Evolutionary conservation across 1,140 invertebrate species (phyloP).

Genomic region (Scaptodrosophila lebanonensis): DNA sequence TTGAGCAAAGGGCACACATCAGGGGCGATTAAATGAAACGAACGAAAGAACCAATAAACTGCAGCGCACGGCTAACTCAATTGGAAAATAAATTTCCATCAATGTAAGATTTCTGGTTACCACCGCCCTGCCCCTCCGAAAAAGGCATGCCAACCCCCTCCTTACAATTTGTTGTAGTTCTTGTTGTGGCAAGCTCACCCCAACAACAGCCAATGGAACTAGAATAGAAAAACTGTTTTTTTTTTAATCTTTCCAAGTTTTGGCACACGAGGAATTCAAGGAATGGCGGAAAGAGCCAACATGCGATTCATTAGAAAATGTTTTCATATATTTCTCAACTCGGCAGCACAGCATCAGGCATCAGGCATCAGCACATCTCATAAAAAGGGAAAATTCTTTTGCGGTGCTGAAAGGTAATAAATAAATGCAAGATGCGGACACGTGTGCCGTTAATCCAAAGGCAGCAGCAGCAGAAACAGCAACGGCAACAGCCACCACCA

Average conservation of each 20-base stretch:
- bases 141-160: not conserved
- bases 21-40: slow-evolving; percentile 19
- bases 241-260: no score
- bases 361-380: slow-evolving; percentile 17
- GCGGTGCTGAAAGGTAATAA: slow-evolving; percentile 68
- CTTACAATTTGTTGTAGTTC: not conserved
- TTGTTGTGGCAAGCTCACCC: not conserved
- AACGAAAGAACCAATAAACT: slow-evolving; percentile 65
- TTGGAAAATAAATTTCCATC: slow-evolving; percentile 48
- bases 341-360: no score
- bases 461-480: slow-evolving; percentile 8
- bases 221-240: no score
- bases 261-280: not conserved
- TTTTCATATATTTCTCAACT: not conserved
- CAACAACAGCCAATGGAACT: no score
- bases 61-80: slow-evolving; percentile 46
- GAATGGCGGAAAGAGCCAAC: slow-evolving; percentile 14
- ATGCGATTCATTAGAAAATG: slow-evolving; percentile 39
- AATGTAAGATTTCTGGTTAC: slow-evolving; percentile 25
- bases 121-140: slow-evolving; percentile 8
- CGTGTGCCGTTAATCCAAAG: slow-evolving; percentile 68
- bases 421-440: slow-evolving; percentile 68
- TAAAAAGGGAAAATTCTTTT: slow-evolving; percentile 46
- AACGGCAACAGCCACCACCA: slow-evolving; percentile 5
- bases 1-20: not conserved